These are phyloP conservation scores for Ctenoplectra terminalis DNA, from an alignment of 1,140 invertebrate species.

Conservation along the genomic window DNA sequence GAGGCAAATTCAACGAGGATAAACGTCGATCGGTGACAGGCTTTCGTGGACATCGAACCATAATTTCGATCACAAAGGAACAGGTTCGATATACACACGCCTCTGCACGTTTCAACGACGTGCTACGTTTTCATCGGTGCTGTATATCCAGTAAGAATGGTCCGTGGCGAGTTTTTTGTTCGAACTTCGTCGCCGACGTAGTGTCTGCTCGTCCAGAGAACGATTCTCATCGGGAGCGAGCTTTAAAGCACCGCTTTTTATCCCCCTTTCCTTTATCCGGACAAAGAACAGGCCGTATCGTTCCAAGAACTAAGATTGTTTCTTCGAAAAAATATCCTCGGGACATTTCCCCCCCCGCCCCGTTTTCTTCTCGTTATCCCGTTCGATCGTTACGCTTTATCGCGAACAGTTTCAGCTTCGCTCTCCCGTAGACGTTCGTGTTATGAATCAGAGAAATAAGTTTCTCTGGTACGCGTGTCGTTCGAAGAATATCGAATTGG, in stretches of 20 bases:
- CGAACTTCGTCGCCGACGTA: constrained; percentile 47
- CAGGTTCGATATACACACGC: background rate
- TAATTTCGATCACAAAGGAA: constrained; percentile 45
- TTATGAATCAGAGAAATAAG: constrained; percentile 10
- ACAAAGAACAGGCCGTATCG: constrained; percentile 60
- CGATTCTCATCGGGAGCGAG: constrained; percentile 58
- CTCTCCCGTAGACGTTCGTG: background rate
- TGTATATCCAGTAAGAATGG: constrained; percentile 53
- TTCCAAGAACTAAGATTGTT: constrained; percentile 53
- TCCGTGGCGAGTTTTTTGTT: constrained; percentile 45
- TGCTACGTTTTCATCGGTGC: constrained; percentile 31
- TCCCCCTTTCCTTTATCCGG: constrained; percentile 32
- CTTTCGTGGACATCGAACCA: constrained; percentile 28
- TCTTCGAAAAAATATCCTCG: constrained; percentile 51
- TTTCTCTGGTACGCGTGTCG: background rate
- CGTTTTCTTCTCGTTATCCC: constrained; percentile 19
- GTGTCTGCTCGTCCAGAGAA: constrained; percentile 51
- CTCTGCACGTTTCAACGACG: constrained; percentile 2
- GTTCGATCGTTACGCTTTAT: constrained; percentile 41
- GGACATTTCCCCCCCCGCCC: constrained; percentile 4
- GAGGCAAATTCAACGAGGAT: background rate
- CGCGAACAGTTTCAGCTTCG: constrained; percentile 5
- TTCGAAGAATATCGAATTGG: background rate
- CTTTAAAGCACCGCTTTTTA: constrained; percentile 60
- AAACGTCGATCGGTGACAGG: background rate